A percentile compares a stretch with the other conserved stretches of the same genome.
Conservation (phyloP, 2,888 invertebrate species). For the Poecilus cupreus region DNA sequence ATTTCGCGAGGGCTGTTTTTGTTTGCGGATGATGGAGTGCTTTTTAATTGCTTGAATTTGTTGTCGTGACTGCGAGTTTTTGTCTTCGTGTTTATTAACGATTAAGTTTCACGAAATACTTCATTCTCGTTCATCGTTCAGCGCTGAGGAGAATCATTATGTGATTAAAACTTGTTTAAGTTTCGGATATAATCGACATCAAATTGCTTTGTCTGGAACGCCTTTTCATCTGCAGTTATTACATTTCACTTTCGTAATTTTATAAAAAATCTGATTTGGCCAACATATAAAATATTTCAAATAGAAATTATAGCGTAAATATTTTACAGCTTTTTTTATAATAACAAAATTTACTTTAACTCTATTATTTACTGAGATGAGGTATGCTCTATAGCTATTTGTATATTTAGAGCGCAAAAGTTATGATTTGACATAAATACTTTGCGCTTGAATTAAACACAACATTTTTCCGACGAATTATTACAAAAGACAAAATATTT, state of each 20-base stretch:
- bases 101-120: constrained; percentile 49
- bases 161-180: constrained; percentile 31
- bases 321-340: too few species aligned
- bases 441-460: too few species aligned
- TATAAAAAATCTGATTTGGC: too few species aligned
- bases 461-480: too few species aligned
- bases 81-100: constrained; percentile 45
- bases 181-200: constrained; percentile 26
- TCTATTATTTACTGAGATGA: too few species aligned
- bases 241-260: not conserved
- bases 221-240: constrained; percentile 1
- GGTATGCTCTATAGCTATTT: too few species aligned
- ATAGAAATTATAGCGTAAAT: too few species aligned
- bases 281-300: too few species aligned
- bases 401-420: too few species aligned
- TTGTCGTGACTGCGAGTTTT: constrained; percentile 48
- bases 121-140: constrained; percentile 9
- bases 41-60: constrained; percentile 57
- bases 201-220: constrained; percentile 24
- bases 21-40: constrained; percentile 45
- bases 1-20: constrained; percentile 27
- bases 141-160: constrained; percentile 25
- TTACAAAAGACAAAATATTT: too few species aligned
- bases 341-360: too few species aligned
- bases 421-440: too few species aligned